Evolutionary conservation across 2,113 vertebrate species (phyloP).

Genomic region (Pedionomus torquatus): DNA sequence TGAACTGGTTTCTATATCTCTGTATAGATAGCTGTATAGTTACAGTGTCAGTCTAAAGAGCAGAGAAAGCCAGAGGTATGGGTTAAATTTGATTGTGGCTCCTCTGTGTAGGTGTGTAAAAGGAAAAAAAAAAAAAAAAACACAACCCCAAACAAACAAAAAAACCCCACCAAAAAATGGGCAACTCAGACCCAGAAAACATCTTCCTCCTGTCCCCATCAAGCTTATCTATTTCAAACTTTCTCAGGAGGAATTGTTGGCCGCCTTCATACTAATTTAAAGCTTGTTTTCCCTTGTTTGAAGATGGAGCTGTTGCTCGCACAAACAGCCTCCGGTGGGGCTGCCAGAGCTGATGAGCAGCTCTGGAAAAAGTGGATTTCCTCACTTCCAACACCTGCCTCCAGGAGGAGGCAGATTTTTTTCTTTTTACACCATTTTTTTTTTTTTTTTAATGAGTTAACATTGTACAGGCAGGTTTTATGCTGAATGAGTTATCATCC

Average conservation of each 20-base stretch:
- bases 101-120: background rate
- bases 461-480: background rate
- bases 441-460: background rate
- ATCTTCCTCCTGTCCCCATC: background rate
- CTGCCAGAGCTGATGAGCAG: background rate
- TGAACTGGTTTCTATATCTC: background rate
- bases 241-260: background rate
- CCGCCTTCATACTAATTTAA: background rate
- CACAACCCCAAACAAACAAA: too few species aligned
- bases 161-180: too few species aligned
- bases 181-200: background rate
- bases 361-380: background rate
- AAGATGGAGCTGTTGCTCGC: background rate
- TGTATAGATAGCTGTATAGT: accelerated
- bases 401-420: too few species aligned
- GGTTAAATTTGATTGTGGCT: background rate
- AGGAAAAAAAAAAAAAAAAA: too few species aligned
- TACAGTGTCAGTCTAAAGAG: background rate
- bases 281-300: background rate
- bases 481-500: background rate
- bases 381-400: background rate
- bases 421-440: background rate
- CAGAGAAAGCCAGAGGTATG: background rate
- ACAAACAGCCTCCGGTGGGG: accelerated
- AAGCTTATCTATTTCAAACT: background rate